These are phyloP conservation scores for Brenthis daphne DNA, from an alignment of 2,888 invertebrate genomes.

Conservation along the genomic window DNA sequence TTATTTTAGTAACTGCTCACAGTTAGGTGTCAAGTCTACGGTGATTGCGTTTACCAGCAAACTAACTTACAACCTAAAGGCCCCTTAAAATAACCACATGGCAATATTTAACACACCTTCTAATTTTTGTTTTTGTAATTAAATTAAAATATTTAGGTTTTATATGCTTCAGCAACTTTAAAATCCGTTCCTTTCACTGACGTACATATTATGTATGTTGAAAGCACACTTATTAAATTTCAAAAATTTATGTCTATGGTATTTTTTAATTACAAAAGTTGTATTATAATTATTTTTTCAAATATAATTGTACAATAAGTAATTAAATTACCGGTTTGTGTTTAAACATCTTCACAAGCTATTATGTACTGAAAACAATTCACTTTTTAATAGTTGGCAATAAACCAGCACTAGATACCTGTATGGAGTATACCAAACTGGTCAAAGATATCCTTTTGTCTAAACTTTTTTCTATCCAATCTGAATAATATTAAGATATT, in stretches of 20 bases:
- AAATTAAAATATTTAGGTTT: constrained; percentile 21
- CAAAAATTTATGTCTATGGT: constrained; percentile 13
- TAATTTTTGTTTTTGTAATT: constrained; percentile 9
- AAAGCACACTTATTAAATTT: constrained; percentile 30
- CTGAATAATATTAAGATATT: constrained; percentile 49
- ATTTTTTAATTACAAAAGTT: constrained; percentile 17
- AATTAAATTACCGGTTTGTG: constrained; percentile 2
- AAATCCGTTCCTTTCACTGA: constrained; percentile 35
- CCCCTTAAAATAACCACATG: constrained; percentile 25
- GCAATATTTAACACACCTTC: constrained; percentile 15
- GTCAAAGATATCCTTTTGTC: constrained; percentile 53
- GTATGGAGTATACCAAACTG: constrained; percentile 49
- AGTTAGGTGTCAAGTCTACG: constrained; percentile 53
- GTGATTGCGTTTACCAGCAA: constrained; percentile 53
- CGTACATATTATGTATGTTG: constrained; percentile 26
- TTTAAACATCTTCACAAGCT: constrained; percentile 29
- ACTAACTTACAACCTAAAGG: constrained; percentile 28
- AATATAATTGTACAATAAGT: constrained; percentile 7
- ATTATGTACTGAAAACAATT: neutral
- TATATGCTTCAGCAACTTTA: constrained; percentile 37
- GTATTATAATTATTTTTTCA: constrained; percentile 8
- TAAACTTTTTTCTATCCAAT: constrained; percentile 53
- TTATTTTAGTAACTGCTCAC: constrained; percentile 60
- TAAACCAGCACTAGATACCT: constrained; percentile 47
- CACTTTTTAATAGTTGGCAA: constrained; percentile 54